These are phyloP conservation scores for Macquaria ambigua DNA, from an alignment of 2,113 vertebrate species.

Conservation along the genomic window DNA sequence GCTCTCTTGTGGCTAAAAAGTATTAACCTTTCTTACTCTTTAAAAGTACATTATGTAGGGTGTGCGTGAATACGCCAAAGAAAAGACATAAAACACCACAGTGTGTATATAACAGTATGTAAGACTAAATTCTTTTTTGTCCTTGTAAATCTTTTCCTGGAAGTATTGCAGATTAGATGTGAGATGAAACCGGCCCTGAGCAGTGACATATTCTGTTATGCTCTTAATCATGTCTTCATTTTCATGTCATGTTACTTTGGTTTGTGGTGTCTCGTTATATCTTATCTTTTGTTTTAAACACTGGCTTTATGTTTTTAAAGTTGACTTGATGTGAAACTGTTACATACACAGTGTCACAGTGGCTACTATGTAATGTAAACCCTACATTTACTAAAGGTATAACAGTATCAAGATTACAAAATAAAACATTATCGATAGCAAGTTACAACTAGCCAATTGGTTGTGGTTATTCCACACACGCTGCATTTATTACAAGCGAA, in stretches of 20 bases:
- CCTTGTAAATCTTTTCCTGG: conserved; percentile 17
- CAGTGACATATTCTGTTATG: background rate
- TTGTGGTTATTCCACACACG: background rate
- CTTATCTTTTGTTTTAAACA: background rate
- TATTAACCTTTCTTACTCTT: background rate
- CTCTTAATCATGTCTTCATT: background rate
- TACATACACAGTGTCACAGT: background rate
- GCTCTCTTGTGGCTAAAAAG: background rate
- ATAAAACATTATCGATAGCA: background rate
- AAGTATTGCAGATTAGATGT: conserved; percentile 11
- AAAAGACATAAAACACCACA: background rate
- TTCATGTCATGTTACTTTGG: background rate
- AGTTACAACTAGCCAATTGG: background rate
- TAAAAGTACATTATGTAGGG: background rate
- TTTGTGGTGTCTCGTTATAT: background rate
- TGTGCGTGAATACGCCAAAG: background rate
- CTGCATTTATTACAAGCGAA: background rate
- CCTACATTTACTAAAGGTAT: background rate
- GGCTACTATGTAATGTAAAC: background rate
- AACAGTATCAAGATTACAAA: background rate
- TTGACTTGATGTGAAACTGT: background rate
- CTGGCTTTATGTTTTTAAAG: background rate
- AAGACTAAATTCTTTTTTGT: background rate
- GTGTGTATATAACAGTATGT: background rate
- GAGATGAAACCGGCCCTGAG: background rate